Evolutionary conservation across 2,888 invertebrate species (phyloP).

Genomic region (Notodonta dromedarius): DNA sequence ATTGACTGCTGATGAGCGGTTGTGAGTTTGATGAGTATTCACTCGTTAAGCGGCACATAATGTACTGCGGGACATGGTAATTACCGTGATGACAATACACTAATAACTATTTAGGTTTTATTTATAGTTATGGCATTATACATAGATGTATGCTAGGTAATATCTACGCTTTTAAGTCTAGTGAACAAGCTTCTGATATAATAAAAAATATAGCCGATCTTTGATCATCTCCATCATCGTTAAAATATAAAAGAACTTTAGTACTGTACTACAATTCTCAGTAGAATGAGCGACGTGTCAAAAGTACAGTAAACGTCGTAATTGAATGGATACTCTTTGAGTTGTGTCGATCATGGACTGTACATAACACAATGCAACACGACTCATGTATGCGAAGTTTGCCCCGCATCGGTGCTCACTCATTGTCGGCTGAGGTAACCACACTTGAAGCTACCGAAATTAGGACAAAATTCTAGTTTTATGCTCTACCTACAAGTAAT

Average conservation of each 20-base stretch:
- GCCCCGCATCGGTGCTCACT: not conserved
- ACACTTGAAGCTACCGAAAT: not conserved
- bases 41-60: conserved; percentile 16
- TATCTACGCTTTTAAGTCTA: no score
- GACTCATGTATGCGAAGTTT: not conserved
- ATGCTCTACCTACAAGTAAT: no score
- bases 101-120: no score
- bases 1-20: conserved; percentile 31
- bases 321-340: not conserved
- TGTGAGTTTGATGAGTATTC: conserved; percentile 13
- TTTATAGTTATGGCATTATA: no score
- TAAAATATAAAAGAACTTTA: no score
- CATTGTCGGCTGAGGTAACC: not conserved
- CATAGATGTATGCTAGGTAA: no score
- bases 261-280: not conserved
- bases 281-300: not conserved
- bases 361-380: conserved; percentile 5
- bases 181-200: no score
- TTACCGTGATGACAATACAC: no score
- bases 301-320: not conserved
- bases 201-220: no score
- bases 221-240: no score
- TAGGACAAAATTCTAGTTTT: no score
- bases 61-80: conserved; percentile 15
- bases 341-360: conserved; percentile 2